A percentile compares a stretch with the other conserved stretches of the same genome.
phyloP scores from a whole-genome alignment of 2,888 invertebrate genomes.

The Drosophila ustulata region DNA sequence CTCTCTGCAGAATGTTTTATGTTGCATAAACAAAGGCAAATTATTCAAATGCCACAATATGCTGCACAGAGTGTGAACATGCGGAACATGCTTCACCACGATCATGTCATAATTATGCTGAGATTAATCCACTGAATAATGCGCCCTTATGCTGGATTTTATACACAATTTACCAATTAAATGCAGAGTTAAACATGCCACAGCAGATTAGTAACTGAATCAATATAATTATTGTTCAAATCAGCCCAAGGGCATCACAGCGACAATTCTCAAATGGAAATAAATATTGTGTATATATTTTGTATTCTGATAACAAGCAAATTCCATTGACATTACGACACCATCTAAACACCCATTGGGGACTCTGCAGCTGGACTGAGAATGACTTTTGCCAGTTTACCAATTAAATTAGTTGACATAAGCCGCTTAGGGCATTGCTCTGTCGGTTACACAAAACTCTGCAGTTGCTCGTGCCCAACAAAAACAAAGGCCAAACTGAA shows the following conservation, averaged over 20 bases:
- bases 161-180: neutral
- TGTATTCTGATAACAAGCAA: constrained; percentile 4
- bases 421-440: constrained; percentile 56
- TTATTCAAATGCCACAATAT: constrained; percentile 19
- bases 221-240: constrained; percentile 25
- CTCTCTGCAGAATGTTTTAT: constrained; percentile 24
- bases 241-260: neutral
- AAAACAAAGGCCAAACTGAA: constrained; percentile 4
- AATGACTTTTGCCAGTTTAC: constrained; percentile 48
- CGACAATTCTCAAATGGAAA: neutral
- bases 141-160: neutral
- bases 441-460: constrained; percentile 10
- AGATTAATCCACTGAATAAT: constrained; percentile 6
- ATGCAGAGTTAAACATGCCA: neutral
- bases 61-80: constrained; percentile 14
- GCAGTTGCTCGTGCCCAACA: constrained; percentile 29
- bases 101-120: constrained; percentile 10
- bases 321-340: constrained; percentile 13
- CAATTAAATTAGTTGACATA: constrained; percentile 64
- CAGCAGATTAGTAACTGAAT: neutral
- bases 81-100: constrained; percentile 5
- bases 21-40: constrained; percentile 32
- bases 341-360: constrained; percentile 4
- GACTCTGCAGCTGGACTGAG: neutral
- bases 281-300: neutral